phyloP scores from a whole-genome alignment of 35 echinoderm and acorn worm genomes.

The Heliocidaris erythrogramma region DNA sequence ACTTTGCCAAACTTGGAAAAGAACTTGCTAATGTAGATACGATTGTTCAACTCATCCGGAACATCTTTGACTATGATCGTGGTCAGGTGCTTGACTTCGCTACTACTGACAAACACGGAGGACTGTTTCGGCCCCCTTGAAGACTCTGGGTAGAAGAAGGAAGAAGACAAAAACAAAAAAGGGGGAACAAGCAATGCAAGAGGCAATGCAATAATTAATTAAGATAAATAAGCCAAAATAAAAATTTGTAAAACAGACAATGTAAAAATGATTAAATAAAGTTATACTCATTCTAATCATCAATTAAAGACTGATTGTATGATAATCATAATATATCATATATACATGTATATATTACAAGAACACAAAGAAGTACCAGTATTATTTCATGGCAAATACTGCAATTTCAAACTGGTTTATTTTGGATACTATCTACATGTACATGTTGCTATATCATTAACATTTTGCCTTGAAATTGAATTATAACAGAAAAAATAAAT shows the following conservation, averaged over 20 bases:
- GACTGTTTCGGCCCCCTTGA: background rate
- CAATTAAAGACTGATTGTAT: too few relatives aligned
- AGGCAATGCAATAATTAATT: background rate
- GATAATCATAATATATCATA: too few relatives aligned
- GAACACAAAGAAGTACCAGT: too few relatives aligned
- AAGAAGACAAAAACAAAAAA: background rate
- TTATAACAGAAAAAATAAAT: too few relatives aligned
- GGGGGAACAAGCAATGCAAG: background rate
- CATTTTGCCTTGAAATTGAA: background rate
- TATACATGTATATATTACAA: too few relatives aligned
- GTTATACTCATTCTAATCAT: too few relatives aligned
- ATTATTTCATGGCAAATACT: too few relatives aligned
- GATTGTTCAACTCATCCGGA: constrained; percentile 46
- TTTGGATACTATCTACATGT: background rate
- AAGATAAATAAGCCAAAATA: background rate
- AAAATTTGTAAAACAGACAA: background rate
- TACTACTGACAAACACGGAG: background rate
- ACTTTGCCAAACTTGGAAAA: constrained; percentile 71
- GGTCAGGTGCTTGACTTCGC: constrained; percentile 56
- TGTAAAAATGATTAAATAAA: background rate
- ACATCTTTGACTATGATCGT: constrained; percentile 65
- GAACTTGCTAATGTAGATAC: constrained; percentile 52
- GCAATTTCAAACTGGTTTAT: too few relatives aligned
- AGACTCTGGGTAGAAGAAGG: background rate
- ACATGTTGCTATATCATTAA: background rate